Conservation (phyloP, 2,113 vertebrate genomes). For the Cinclus mexicanus region DNA sequence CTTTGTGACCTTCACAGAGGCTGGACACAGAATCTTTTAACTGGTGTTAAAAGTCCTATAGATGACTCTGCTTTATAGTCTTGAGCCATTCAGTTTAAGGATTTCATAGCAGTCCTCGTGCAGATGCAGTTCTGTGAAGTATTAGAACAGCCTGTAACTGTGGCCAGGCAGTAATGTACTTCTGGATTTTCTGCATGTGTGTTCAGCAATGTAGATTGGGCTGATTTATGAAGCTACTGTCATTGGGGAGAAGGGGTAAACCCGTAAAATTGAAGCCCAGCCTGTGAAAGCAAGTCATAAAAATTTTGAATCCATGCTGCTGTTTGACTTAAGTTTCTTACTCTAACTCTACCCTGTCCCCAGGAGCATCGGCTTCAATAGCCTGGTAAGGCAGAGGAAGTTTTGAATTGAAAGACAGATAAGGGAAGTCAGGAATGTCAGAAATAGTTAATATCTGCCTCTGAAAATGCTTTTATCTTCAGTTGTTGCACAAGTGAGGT, state of each 20-base stretch:
- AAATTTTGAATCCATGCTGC: not conserved
- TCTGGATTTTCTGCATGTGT: not conserved
- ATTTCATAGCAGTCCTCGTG: not conserved
- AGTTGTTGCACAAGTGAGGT: not conserved
- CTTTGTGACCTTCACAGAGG: not conserved
- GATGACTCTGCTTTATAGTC: not conserved
- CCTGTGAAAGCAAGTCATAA: not conserved
- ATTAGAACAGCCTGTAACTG: not conserved
- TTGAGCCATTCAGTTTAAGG: not conserved
- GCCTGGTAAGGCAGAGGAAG: not conserved
- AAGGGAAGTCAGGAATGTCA: not conserved
- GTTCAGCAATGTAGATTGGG: accelerated
- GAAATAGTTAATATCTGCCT: not conserved
- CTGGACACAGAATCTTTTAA: not conserved
- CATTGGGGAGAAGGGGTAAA: not conserved
- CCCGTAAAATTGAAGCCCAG: not conserved
- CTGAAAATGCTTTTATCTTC: not conserved
- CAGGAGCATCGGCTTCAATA: not conserved
- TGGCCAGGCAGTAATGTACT: not conserved
- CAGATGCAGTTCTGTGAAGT: not conserved
- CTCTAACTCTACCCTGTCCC: not conserved
- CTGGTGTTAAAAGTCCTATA: not conserved
- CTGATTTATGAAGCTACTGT: not conserved
- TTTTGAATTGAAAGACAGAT: not conserved
- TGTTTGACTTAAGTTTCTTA: not conserved